These are phyloP conservation scores for Masticophis lateralis DNA, from an alignment of 2,797 vertebrate species.

Conservation along the genomic window DNA sequence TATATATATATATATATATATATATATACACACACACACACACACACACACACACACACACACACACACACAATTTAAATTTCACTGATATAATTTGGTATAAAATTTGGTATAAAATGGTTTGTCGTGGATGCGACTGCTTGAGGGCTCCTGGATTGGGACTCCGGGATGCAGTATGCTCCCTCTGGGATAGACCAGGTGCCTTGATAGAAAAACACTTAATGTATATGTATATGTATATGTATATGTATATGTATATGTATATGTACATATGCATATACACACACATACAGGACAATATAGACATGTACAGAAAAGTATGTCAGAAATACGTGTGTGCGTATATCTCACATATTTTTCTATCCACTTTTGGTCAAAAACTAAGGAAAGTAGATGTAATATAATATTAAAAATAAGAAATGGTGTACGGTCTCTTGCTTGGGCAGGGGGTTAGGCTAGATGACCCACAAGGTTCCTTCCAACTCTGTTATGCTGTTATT, in stretches of 20 bases:
- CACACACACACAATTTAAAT: no score
- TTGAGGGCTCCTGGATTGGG: no score
- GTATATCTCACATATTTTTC: not conserved
- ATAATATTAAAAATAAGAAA: not conserved
- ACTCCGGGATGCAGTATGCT: no score
- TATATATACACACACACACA: not conserved
- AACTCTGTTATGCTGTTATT: not conserved
- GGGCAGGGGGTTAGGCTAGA: not conserved
- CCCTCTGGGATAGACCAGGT: no score
- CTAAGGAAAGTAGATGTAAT: not conserved
- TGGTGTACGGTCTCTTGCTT: not conserved
- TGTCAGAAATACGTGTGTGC: not conserved
- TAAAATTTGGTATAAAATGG: no score
- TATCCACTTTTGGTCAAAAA: not conserved
- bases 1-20: no score
- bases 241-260: no score
- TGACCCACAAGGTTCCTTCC: not conserved
- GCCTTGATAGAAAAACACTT: no score
- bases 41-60: not conserved
- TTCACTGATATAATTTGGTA: no score
- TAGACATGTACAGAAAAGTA: not conserved
- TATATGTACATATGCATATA: no score
- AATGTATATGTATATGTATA: no score
- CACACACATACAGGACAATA: not conserved
- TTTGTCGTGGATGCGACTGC: no score